These are phyloP conservation scores for Neosilurus mollespiculum DNA, from an alignment of 2,797 vertebrate species.

Conservation along the genomic window DNA sequence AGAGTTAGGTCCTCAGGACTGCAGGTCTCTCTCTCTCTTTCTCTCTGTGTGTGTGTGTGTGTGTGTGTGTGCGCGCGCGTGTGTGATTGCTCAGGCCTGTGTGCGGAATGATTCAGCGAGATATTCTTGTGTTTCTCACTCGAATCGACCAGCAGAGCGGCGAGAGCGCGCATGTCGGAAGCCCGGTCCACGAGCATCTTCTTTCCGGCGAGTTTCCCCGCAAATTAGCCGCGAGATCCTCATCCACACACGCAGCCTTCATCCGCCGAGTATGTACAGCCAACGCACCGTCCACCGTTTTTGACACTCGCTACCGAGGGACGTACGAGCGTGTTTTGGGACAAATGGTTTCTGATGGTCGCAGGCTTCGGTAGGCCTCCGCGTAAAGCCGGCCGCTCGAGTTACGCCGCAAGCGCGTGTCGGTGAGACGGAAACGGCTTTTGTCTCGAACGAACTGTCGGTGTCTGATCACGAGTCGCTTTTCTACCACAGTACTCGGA, in stretches of 20 bases:
- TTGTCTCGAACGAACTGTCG: not conserved
- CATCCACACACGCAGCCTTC: conserved; percentile 3
- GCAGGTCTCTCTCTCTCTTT: too few species aligned
- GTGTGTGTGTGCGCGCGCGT: conserved; percentile 42
- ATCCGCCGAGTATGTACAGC: conserved; percentile 43
- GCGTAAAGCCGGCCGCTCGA: conserved; percentile 70
- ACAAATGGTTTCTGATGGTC: not conserved
- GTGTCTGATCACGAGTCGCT: not conserved
- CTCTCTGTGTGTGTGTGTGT: conserved; percentile 1
- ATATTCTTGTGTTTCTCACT: conserved; percentile 72
- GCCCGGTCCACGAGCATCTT: conserved; percentile 44
- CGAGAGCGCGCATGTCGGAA: conserved; percentile 65
- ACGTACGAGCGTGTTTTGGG: not conserved
- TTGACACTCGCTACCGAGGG: conserved; percentile 3
- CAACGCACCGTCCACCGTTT: conserved; percentile 24
- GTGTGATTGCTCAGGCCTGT: conserved; percentile 57
- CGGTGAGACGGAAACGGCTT: conserved; percentile 50
- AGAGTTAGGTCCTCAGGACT: not conserved
- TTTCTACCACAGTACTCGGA: not conserved
- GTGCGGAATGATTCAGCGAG: conserved; percentile 80
- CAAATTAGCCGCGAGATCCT: not conserved
- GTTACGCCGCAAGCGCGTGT: conserved; percentile 61
- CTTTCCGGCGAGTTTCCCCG: conserved; percentile 7
- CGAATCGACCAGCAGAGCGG: conserved; percentile 61
- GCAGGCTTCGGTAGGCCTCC: conserved; percentile 67